Conservation (phyloP, 2,113 vertebrate genomes). For the Rhodinocichla rosea region DNA sequence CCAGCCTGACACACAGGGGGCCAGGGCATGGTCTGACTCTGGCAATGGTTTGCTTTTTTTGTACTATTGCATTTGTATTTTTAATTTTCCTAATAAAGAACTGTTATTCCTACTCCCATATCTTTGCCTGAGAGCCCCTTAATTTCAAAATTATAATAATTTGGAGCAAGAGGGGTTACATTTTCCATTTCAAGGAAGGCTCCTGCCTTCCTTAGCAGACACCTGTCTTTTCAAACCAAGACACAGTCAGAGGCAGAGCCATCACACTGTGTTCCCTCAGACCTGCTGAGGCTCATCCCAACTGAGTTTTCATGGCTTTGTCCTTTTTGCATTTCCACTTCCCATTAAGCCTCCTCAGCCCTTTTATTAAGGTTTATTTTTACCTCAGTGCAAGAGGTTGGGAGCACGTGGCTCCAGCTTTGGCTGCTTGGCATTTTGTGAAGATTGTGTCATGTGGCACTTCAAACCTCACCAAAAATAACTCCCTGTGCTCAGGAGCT, state of each 20-base stretch:
- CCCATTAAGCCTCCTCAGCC: constrained; percentile 7
- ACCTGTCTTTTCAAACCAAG: not conserved
- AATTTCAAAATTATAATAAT: not conserved
- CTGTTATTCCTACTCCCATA: not conserved
- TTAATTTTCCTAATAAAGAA: not conserved
- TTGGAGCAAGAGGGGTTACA: not conserved
- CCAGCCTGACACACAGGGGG: no score
- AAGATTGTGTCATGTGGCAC: not conserved
- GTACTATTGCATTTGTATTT: not conserved
- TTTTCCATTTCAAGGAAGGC: not conserved
- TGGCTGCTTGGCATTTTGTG: constrained; percentile 53
- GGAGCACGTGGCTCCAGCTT: not conserved
- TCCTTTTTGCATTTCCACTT: constrained; percentile 16
- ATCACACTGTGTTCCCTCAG: not conserved
- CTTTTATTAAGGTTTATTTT: constrained; percentile 60
- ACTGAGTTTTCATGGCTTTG: not conserved
- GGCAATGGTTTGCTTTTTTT: not conserved
- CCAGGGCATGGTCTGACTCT: not conserved
- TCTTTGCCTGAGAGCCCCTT: not conserved
- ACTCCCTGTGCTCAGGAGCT: not conserved
- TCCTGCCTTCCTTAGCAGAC: not conserved
- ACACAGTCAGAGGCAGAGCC: not conserved
- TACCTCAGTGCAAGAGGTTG: constrained; percentile 36
- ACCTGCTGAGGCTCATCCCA: not conserved
- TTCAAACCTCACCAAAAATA: constrained; percentile 26